Base-by-base conservation (phyloP, 2,888 invertebrate species). In the Atethmia centrago region DNA sequence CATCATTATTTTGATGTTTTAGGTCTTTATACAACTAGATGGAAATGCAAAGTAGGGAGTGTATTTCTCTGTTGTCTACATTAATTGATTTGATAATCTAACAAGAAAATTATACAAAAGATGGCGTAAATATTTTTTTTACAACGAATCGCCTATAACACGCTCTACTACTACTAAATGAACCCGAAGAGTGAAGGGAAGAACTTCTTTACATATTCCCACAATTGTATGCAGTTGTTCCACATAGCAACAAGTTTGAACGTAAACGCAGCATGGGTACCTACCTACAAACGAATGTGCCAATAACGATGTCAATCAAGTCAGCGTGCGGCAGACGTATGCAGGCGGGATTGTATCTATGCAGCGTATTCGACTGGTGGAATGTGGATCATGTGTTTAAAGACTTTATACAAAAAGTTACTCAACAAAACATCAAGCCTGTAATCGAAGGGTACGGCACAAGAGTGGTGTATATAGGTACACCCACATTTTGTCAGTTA, bases 261-360 rank as follows among this genome's bases (percentile, higher is more conserved):
- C 47, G 1, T 16, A 53, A 59, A 19, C 25, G 45, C 40, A 31
- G n/a, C 28, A 51, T 51, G 31, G n/a, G 4, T 16, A 31, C 4
- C 2, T 36, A 36, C 36, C 36, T 36, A 21, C 58, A 21, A 58
- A 49, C 42, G 12, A 40, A 36, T 51, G 1, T 28, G 45, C 36
- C 58, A 78, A 70, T 75, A 59, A 78, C 78, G 28, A 9, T 31
- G 28, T 53, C 79, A 70, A 79, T 79, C 75, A 61, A 79, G 71
- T 53, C 79, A 72, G 16, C 21, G 28, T 31, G 28, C 16, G 56
- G 21, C 36, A 51, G 51, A 47, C 51, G 21, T 51, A 14, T 71
- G 51, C 58, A 45, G n/a, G 9, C 36, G 10, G 47, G 28, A 59
- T 71, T 53, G 59, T 53, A 45, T 51, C 51, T 40, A n/a, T 47